Evolutionary conservation across 2,113 vertebrate genomes (phyloP), one percentile per base, ranked within the genome.

Genomic region (Pterocles burchelli): DNA sequence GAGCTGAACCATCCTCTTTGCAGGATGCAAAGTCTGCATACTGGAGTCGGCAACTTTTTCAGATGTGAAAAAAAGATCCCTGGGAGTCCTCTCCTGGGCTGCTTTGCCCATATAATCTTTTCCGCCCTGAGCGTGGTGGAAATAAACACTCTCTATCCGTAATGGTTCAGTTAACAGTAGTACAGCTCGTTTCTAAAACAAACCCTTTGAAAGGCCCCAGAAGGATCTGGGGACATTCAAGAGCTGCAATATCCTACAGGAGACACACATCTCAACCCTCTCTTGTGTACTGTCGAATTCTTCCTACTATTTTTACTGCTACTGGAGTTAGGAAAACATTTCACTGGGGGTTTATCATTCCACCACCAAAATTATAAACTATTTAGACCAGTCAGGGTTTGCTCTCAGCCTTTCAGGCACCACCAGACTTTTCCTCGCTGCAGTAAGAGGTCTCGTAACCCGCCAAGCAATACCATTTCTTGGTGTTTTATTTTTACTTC

Each of bases 281-380:
- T 94, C 90, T 38, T 49, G 79, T 63, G 91, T 93, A 67, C 82
- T 33, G 79, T 78, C 16, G 7, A 92, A 67, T 41, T 59, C 93
- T 71, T 83, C 76, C 78, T 82, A 94, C 93, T 96, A 96, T 85
- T 96, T 96, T 96, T 95, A 94, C 85, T 2, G 2, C 93, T 93
- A 85, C 81, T 66, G 59, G 51, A 94, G 90, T 83, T 46, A 80
- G 61, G 72, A 62, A 97, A 96, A 95, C 92, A 97, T 94, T 94
- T 94, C 90, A 63, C 85, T 71, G 68, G 92, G 93, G 75, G 82
- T 94, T 95, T 96, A 93, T 88, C 88, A 91, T 96, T 96, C 90
- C 90, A 91, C 83, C 85, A 94, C 96, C 95, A 90, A 91, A 94
- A 95, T 81, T 77, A 90, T 94, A 95, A 96, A 97, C 94, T 88